These are phyloP conservation scores for Ranitomeya imitator DNA, from an alignment of 2,113 vertebrate genomes.

Conservation along the genomic window DNA sequence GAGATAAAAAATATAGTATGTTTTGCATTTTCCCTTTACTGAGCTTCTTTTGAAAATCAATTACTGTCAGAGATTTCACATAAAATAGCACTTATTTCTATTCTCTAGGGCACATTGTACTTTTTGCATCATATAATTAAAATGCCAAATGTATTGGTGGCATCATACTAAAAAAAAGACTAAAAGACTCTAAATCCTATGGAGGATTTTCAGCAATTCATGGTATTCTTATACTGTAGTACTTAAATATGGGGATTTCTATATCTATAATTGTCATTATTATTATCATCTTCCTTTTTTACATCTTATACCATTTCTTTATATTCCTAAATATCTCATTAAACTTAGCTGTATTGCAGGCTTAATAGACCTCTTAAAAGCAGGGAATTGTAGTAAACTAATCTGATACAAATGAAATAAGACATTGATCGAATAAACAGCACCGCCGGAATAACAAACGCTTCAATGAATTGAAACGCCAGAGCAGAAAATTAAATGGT, in stretches of 20 bases:
- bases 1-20: neutral
- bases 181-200: neutral
- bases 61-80: neutral
- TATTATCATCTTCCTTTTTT: neutral
- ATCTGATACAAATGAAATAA: conserved; percentile 27
- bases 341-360: neutral
- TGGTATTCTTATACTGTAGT: neutral
- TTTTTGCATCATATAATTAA: conserved; percentile 4
- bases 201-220: neutral
- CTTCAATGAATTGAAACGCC: neutral
- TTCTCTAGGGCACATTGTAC: conserved; percentile 2
- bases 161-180: neutral
- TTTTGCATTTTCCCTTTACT: conserved; percentile 15
- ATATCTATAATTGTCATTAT: neutral
- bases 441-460: conserved; percentile 33
- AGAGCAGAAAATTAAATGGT: conserved; percentile 17
- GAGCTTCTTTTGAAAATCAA: neutral
- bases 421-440: conserved; percentile 33
- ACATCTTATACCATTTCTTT: neutral
- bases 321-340: neutral
- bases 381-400: conserved; percentile 35
- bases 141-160: neutral
- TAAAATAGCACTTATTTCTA: conserved; percentile 18
- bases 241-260: neutral
- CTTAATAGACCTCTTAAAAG: neutral